These are phyloP conservation scores for Mechanitis mazaeus DNA, from an alignment of 2,888 invertebrate species.

Conservation along the genomic window DNA sequence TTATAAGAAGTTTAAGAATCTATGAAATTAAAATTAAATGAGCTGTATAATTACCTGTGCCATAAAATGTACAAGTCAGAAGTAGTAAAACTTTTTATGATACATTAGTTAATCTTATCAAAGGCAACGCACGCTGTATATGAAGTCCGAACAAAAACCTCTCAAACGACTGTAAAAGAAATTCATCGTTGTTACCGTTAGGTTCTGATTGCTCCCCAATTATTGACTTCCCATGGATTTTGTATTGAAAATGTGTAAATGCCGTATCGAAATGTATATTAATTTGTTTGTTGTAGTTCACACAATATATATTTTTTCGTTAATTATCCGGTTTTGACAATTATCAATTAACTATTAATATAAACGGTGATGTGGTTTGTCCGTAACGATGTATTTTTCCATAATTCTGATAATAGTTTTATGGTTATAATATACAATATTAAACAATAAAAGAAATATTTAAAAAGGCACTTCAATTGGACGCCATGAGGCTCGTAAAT, in stretches of 20 bases:
- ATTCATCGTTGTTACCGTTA: conserved; percentile 64
- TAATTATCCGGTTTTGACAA: conserved; percentile 13
- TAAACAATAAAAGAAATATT: neutral
- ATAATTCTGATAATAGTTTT: conserved; percentile 1
- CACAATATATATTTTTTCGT: conserved; percentile 25
- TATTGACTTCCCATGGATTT: conserved; percentile 54
- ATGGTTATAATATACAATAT: neutral
- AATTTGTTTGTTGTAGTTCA: conserved; percentile 44
- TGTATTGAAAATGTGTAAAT: conserved; percentile 46
- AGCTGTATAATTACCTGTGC: conserved; percentile 1
- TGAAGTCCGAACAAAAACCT: conserved; percentile 37
- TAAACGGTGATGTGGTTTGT: neutral
- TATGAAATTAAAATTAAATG: conserved; percentile 3
- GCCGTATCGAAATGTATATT: conserved; percentile 52
- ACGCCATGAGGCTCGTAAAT: conserved; percentile 6
- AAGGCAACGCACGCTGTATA: conserved; percentile 1
- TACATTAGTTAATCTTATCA: conserved; percentile 2
- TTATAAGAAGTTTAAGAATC: neutral
- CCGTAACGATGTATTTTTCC: neutral
- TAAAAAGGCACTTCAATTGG: neutral
- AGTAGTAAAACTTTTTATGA: conserved; percentile 3
- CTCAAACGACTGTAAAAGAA: conserved; percentile 57
- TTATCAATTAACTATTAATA: conserved; percentile 14
- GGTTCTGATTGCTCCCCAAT: conserved; percentile 46
- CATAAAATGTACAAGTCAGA: conserved; percentile 3